Evolutionary conservation across 2,888 invertebrate genomes (phyloP), one percentile per base, ranked within the genome.

Genomic region (Amphipyra tragopoginis): DNA sequence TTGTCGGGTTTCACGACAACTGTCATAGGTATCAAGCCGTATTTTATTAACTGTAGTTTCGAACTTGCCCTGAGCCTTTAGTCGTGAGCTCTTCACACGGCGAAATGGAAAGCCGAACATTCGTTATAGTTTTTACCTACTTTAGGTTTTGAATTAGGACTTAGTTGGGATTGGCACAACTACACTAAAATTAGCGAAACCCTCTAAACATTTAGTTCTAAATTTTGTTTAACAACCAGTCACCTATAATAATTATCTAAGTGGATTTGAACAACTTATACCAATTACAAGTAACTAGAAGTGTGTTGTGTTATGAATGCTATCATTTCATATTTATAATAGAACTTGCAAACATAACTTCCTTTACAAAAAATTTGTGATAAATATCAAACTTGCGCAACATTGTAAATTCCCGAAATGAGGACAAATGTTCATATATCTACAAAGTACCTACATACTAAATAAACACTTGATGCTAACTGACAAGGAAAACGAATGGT

Each of bases 401-500:
- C 2, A 26, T 43, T 14, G 15, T 51, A 29, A 29, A 7, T 21
- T 15, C 7, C 11, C 6, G 6, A 39, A 62, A 48, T 43, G 38
- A 72, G 65, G 65, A 53, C 52, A 53, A 49, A 6, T 39, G 6
- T 3, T 3, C 36, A 11, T 10, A 7, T 10, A 36, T 8, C 2
- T 26, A n/a, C n/a, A 13, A 7, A 51, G 14, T n/a, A n/a, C n/a
- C n/a, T n/a, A 42, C 50, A 47, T 43, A 36, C 13, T 21, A 29
- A 29, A 29, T 7, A 29, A 7, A 14, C 33, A 11, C 36, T 26
- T 5, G 8, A 63, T 39, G 13, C 15, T 48, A 26, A n/a, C 26
- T 36, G 34, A 72, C 34, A 43, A 65, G 45, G 34, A 72, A 54
- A 65, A 65, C 11, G 3, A 2, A 34, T 13, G 11, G 40, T 14